phyloP scores from a whole-genome alignment of 2,888 invertebrate genomes.

The Zonitis immaculata region DNA sequence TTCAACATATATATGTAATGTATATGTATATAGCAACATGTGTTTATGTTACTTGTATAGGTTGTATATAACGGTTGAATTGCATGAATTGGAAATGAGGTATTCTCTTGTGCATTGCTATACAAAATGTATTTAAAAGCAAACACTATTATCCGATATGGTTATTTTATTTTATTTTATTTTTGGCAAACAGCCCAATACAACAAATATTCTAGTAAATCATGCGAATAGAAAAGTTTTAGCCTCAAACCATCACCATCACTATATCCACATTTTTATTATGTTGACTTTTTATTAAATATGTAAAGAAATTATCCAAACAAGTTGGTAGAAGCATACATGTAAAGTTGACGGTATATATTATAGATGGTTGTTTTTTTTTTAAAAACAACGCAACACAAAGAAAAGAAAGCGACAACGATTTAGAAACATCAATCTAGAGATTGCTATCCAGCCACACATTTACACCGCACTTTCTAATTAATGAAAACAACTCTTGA shows the following conservation, averaged over 20 bases:
- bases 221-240: too few relatives aligned
- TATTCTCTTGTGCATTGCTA: not conserved
- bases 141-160: not conserved
- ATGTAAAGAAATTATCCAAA: not conserved
- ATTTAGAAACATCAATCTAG: conserved; percentile 17
- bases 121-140: not conserved
- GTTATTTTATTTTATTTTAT: too few relatives aligned
- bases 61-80: not conserved
- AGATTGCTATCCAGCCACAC: conserved; percentile 20
- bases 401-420: not conserved
- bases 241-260: not conserved
- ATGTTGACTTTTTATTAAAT: not conserved
- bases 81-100: not conserved
- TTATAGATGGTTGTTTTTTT: too few relatives aligned
- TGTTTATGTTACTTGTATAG: not conserved
- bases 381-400: too few relatives aligned
- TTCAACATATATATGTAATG: too few relatives aligned
- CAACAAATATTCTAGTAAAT: too few relatives aligned
- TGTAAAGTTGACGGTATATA: not conserved
- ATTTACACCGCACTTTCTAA: conserved; percentile 20
- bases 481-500: conserved; percentile 20
- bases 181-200: too few relatives aligned
- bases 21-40: conserved; percentile 1
- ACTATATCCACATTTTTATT: not conserved
- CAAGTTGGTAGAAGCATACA: not conserved